These are phyloP conservation scores for Drosophila rufa DNA, from an alignment of 1,140 invertebrate species.

Conservation along the genomic window DNA sequence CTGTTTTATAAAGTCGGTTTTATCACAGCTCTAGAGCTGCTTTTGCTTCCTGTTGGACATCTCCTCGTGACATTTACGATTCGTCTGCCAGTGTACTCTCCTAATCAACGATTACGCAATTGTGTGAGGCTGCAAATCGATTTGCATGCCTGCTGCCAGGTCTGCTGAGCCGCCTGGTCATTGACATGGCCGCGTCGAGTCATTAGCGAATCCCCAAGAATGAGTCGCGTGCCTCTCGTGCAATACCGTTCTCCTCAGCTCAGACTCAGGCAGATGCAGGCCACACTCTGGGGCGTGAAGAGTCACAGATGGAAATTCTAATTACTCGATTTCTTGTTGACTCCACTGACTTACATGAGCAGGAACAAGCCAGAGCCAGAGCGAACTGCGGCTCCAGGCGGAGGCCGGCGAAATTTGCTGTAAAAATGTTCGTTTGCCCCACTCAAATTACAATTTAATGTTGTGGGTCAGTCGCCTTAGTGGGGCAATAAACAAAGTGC, in stretches of 20 bases:
- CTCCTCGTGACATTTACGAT: background rate
- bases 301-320: conserved; percentile 69
- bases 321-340: conserved; percentile 64
- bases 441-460: conserved; percentile 83
- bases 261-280: conserved; percentile 28
- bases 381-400: conserved; percentile 14
- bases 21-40: background rate
- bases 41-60: too few species aligned
- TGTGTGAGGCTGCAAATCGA: conserved; percentile 61
- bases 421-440: conserved; percentile 77
- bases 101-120: conserved; percentile 63
- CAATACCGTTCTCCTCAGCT: conserved; percentile 43
- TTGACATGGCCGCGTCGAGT: conserved; percentile 37
- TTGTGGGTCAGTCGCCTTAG: conserved; percentile 80
- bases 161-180: conserved; percentile 27
- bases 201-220: conserved; percentile 45
- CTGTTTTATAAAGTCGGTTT: background rate
- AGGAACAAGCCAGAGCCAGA: conserved; percentile 11
- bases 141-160: conserved; percentile 61
- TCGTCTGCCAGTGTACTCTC: conserved; percentile 19
- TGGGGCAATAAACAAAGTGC: conserved; percentile 77
- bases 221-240: conserved; percentile 48
- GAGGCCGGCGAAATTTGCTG: conserved; percentile 54
- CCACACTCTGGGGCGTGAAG: conserved; percentile 65
- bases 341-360: conserved; percentile 58